Conservation (phyloP, 2,113 vertebrate species). For the Rhipidura dahli region DNA sequence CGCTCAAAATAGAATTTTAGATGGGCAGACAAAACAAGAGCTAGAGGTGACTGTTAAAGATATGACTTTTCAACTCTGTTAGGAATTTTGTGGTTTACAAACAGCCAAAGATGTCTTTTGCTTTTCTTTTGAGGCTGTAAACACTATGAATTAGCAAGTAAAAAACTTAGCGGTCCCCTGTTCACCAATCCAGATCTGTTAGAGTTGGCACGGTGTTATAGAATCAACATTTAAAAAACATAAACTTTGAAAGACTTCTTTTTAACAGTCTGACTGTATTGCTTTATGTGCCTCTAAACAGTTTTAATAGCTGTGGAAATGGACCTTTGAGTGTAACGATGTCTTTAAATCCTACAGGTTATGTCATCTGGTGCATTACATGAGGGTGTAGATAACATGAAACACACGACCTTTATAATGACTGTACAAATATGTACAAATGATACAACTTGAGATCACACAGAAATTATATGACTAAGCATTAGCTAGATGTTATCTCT, state of each 20-base stretch:
- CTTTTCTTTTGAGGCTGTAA: slow-evolving; percentile 7
- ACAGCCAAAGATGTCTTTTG: not conserved
- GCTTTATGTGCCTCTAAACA: slow-evolving; percentile 51
- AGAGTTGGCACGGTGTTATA: not conserved
- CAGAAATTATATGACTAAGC: not conserved
- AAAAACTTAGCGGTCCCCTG: not conserved
- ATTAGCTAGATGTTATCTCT: slow-evolving; percentile 39
- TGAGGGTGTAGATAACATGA: slow-evolving; percentile 27
- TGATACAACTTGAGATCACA: slow-evolving; percentile 25
- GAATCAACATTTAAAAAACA: slow-evolving; percentile 29
- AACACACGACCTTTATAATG: not conserved
- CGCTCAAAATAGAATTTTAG: not conserved
- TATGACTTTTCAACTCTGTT: not conserved
- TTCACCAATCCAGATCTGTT: slow-evolving; percentile 1
- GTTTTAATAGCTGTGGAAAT: slow-evolving; percentile 39
- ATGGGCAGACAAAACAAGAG: not conserved
- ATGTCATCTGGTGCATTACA: not conserved
- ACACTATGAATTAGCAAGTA: not conserved
- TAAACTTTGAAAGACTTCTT: not conserved
- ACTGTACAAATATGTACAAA: slow-evolving; percentile 45
- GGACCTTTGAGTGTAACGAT: slow-evolving; percentile 5
- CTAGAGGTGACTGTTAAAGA: not conserved
- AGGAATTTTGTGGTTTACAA: not conserved
- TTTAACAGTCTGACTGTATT: not conserved
- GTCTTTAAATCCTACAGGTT: not conserved